Evolutionary conservation across 2,888 invertebrate genomes (phyloP).

Genomic region (Piscicola geometra): DNA sequence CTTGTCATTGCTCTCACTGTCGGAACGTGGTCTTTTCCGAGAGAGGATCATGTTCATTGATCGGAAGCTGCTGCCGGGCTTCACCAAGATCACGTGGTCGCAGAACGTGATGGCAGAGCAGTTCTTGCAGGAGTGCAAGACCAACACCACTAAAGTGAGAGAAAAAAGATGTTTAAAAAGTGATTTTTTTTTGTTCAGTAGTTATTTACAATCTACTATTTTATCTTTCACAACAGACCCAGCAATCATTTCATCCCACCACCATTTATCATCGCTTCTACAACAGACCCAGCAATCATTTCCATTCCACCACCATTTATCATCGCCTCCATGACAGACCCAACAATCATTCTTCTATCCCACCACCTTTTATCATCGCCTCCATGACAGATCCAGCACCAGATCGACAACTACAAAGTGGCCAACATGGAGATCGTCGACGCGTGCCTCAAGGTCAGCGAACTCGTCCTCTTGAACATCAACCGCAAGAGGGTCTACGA

Average conservation of each 20-base stretch:
- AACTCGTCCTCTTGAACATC: constrained; percentile 54
- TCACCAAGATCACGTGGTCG: constrained; percentile 56
- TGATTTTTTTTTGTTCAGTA: too few relatives aligned
- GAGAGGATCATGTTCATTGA: constrained; percentile 64
- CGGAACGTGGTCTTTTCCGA: constrained; percentile 73
- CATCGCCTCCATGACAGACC: too few relatives aligned
- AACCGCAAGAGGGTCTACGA: constrained; percentile 55
- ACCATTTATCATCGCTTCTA: too few relatives aligned
- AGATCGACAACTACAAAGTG: constrained; percentile 75
- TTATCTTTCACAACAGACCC: too few relatives aligned
- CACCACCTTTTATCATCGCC: not conserved
- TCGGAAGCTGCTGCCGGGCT: constrained; percentile 57
- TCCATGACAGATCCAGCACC: constrained; percentile 60
- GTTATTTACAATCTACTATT: too few relatives aligned
- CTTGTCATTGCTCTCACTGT: constrained; percentile 68
- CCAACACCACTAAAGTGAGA: constrained; percentile 51
- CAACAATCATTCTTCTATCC: not conserved
- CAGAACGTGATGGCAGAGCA: constrained; percentile 54
- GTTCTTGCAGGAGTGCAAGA: constrained; percentile 54
- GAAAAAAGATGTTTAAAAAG: too few relatives aligned
- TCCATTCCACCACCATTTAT: not conserved
- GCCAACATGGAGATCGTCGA: constrained; percentile 62
- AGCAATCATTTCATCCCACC: not conserved
- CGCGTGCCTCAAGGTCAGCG: constrained; percentile 54
- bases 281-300: too few relatives aligned